Conservation (phyloP, 2,888 invertebrate species). For the Timema cristinae region DNA sequence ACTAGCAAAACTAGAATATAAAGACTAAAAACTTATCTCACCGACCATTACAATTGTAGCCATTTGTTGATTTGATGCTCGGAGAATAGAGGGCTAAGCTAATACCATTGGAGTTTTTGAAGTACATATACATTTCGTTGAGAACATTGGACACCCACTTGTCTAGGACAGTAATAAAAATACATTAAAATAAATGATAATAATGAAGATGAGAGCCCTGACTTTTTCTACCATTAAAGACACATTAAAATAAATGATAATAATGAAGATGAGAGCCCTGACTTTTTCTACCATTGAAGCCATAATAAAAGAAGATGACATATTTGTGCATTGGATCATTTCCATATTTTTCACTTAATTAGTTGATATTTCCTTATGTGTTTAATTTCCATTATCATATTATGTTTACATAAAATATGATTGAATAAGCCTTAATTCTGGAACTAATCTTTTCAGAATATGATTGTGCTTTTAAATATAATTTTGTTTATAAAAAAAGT, state of each 20-base stretch:
- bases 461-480: neutral
- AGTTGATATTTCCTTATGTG: no score
- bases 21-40: neutral
- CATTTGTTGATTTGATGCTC: conserved; percentile 36
- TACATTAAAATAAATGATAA: neutral
- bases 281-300: no score
- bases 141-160: conserved; percentile 53
- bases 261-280: neutral
- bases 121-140: conserved; percentile 57
- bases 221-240: neutral
- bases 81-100: conserved; percentile 45
- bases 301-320: no score
- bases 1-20: no score
- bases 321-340: no score
- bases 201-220: neutral
- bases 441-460: no score
- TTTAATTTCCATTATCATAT: no score
- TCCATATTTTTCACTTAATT: no score
- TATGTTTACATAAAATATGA: no score
- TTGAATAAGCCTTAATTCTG: no score
- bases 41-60: neutral
- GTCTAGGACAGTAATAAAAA: conserved; percentile 38
- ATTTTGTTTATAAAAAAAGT: neutral
- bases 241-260: neutral
- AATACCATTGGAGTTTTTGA: conserved; percentile 49